Conservation (phyloP, 2,888 invertebrate genomes). For the Cordylochernes scorpioides region DNA sequence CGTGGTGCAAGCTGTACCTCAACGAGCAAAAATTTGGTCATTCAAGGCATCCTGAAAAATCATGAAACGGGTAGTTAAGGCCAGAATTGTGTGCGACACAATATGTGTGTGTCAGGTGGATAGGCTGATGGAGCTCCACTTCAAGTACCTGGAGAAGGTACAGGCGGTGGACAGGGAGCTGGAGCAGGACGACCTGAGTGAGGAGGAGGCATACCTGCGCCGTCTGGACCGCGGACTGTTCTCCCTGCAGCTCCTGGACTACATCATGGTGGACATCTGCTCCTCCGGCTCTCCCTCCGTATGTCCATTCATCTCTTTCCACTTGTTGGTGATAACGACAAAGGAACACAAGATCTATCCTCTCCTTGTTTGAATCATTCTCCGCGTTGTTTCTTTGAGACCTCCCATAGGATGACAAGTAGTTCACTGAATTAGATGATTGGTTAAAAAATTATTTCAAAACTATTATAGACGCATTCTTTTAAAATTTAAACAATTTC, state of each 20-base stretch:
- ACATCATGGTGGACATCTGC: constrained; percentile 32
- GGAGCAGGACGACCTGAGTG: constrained; percentile 35
- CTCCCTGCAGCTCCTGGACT: constrained; percentile 76
- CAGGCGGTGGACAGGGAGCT: constrained; percentile 51
- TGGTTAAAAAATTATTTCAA: too few relatives aligned
- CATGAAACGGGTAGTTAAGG: too few relatives aligned
- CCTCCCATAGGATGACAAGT: too few relatives aligned
- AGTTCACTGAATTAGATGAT: too few relatives aligned
- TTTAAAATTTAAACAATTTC: too few relatives aligned
- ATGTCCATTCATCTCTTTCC: constrained; percentile 1
- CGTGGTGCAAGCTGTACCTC: too few relatives aligned
- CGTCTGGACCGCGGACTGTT: constrained; percentile 82
- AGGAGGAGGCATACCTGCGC: constrained; percentile 62
- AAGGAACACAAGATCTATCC: neutral
- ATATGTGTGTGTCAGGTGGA: too few relatives aligned
- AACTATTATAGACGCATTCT: too few relatives aligned
- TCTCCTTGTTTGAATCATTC: neutral
- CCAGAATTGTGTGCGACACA: too few relatives aligned
- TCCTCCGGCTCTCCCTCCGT: constrained; percentile 15
- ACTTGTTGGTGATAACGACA: neutral
- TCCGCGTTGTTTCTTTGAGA: too few relatives aligned
- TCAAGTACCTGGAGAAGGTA: constrained; percentile 83
- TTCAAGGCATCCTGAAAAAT: too few relatives aligned
- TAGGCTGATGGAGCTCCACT: constrained; percentile 74
- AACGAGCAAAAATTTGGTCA: too few relatives aligned